phyloP scores from a whole-genome alignment of 2,797 vertebrate genomes.

The Falco columbarius region DNA sequence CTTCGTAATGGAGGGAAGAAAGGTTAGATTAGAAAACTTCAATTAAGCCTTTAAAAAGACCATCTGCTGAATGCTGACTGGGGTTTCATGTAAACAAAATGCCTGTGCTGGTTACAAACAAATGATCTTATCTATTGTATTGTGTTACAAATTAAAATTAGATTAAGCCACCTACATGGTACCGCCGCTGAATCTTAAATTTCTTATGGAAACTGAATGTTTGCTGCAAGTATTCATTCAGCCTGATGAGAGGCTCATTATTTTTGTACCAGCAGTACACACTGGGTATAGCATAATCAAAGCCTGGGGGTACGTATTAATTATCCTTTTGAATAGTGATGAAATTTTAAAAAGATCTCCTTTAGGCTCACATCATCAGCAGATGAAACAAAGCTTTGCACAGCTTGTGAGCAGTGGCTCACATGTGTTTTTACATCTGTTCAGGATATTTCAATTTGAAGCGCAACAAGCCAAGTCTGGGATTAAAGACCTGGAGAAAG shows the following conservation, averaged over 20 bases:
- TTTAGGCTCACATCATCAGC: conserved; percentile 95
- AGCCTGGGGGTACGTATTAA: conserved; percentile 99
- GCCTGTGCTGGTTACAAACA: conserved; percentile 80
- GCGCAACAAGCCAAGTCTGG: conserved; percentile 89
- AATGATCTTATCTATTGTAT: conserved; percentile 82
- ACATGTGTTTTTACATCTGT: conserved; percentile 99
- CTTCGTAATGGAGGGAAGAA: conserved; percentile 55
- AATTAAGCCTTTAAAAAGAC: conserved; percentile 79
- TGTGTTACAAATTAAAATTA: conserved; percentile 89
- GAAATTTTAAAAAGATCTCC: conserved; percentile 99
- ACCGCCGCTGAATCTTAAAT: conserved; percentile 90
- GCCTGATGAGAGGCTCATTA: conserved; percentile 97
- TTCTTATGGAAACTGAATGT: conserved; percentile 91
- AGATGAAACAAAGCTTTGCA: conserved; percentile 97
- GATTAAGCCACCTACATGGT: conserved; percentile 79
- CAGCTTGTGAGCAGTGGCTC: conserved; percentile 92
- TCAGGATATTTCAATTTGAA: conserved; percentile 99
- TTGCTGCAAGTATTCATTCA: conserved; percentile 86
- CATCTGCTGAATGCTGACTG: conserved; percentile 85
- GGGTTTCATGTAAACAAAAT: conserved; percentile 90
- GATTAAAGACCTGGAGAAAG: conserved; percentile 91
- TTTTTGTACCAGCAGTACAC: conserved; percentile 89
- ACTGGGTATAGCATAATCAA: conserved; percentile 97
- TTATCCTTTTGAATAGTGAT: conserved; percentile 99
- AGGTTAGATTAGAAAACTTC: conserved; percentile 77